A percentile compares a stretch with the other conserved stretches of the same genome.
phyloP scores from a whole-genome alignment of 2,113 vertebrate genomes.

The Agapornis roseicollis region DNA sequence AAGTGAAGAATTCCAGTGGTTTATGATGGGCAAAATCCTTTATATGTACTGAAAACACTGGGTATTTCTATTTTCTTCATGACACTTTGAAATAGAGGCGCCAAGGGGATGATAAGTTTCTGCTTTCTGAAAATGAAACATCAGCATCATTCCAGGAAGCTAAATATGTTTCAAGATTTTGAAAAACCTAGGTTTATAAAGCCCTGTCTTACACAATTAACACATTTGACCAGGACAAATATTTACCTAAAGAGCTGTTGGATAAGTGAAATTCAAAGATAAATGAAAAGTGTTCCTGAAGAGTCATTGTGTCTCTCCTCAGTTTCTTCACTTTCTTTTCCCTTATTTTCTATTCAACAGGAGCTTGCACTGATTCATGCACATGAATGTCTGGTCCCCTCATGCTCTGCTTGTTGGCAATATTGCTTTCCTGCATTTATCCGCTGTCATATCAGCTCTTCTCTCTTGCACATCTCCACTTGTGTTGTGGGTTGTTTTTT shows the following conservation, averaged over 20 bases:
- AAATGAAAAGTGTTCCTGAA: not conserved
- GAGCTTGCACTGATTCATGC: not conserved
- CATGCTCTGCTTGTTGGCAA: too few species aligned
- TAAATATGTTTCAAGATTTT: not conserved
- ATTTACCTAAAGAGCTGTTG: not conserved
- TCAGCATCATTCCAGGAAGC: not conserved
- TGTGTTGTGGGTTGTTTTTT: not conserved
- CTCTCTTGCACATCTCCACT: not conserved
- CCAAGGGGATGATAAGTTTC: not conserved
- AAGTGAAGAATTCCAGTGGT: not conserved
- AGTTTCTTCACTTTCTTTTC: not conserved
- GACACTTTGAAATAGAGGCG: not conserved
- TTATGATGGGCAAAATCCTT: not conserved
- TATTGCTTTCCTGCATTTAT: not conserved
- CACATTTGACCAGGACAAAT: not conserved
- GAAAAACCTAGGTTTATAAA: not conserved
- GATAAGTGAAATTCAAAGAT: not conserved
- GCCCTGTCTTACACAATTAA: accelerated
- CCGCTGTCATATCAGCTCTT: not conserved
- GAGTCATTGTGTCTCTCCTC: not conserved
- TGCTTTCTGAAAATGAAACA: not conserved
- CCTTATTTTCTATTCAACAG: not conserved
- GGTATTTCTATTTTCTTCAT: not conserved
- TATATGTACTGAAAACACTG: not conserved
- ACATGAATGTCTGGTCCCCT: accelerated